Conservation (phyloP, 2,888 invertebrate species). For the Heliconius charithonia region DNA sequence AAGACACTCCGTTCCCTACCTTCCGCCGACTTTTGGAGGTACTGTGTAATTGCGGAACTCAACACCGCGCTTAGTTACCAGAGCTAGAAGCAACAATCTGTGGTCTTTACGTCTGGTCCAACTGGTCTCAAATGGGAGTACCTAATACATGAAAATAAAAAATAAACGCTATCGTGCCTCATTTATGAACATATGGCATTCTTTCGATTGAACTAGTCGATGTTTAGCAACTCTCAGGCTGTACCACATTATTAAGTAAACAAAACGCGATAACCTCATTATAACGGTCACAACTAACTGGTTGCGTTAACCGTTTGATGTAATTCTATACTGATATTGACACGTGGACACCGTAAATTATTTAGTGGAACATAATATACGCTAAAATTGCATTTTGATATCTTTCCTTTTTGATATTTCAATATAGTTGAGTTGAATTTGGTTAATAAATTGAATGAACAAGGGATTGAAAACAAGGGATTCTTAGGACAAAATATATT, state of each 20-base stretch:
- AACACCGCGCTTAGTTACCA: too few relatives aligned
- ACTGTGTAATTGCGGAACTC: too few relatives aligned
- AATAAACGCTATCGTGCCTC: not conserved
- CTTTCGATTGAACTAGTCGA: conserved; percentile 3
- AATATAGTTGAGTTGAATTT: not conserved
- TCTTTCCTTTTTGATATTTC: not conserved
- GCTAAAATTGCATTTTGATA: not conserved
- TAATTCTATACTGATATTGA: conserved; percentile 26
- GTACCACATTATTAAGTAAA: conserved; percentile 26
- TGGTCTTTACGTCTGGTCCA: too few relatives aligned
- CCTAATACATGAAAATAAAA: not conserved
- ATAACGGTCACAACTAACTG: conserved; percentile 56
- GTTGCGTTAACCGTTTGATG: conserved; percentile 39
- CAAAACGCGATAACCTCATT: conserved; percentile 64
- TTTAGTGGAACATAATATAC: conserved; percentile 20
- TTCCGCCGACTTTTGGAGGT: too few relatives aligned
- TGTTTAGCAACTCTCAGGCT: conserved; percentile 24
- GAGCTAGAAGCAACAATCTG: too few relatives aligned
- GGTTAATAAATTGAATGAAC: not conserved
- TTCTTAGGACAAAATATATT: too few relatives aligned
- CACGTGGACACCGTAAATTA: conserved; percentile 18
- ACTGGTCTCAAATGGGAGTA: too few relatives aligned
- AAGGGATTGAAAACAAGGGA: too few relatives aligned
- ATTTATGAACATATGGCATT: not conserved
- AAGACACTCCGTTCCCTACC: too few relatives aligned